Conservation (phyloP, 92 coral and sea anemone species). For the Metridium senile region DNA sequence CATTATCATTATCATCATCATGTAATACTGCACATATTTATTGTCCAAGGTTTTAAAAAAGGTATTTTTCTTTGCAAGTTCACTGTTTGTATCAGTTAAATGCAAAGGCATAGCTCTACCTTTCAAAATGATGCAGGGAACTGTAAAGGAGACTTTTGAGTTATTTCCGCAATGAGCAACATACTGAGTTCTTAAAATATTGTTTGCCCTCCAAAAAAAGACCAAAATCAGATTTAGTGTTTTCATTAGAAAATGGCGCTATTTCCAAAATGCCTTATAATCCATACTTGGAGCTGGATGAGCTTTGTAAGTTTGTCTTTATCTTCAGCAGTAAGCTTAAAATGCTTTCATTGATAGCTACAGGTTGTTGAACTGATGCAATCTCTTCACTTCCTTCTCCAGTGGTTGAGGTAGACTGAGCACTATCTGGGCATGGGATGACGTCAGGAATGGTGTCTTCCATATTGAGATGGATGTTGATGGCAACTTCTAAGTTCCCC, state of each 20-base stretch:
- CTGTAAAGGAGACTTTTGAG: no score
- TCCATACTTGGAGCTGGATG: conserved; percentile 52
- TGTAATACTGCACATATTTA: no score
- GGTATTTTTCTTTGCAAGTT: no score
- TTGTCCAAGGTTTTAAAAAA: no score
- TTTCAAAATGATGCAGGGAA: no score
- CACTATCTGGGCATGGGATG: conserved; percentile 9
- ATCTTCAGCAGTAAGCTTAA: conserved; percentile 81
- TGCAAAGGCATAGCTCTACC: no score
- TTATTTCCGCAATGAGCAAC: no score
- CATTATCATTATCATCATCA: no score
- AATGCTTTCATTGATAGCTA: conserved; percentile 80
- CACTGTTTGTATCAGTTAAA: no score
- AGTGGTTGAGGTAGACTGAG: conserved; percentile 18
- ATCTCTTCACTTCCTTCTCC: conserved; percentile 9
- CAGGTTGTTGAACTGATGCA: conserved; percentile 22
- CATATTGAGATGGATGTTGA: conserved; percentile 80
- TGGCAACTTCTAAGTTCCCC: conserved; percentile 83
- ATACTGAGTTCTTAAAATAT: no score
- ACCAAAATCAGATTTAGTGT: no score
- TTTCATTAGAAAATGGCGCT: not conserved
- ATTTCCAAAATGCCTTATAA: not conserved
- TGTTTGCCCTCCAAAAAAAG: no score
- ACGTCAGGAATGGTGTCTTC: conserved; percentile 71
- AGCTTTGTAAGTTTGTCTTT: conserved; percentile 45